Evolutionary conservation across 2,797 vertebrate genomes (phyloP).

Genomic region (Sternotherus odoratus): DNA sequence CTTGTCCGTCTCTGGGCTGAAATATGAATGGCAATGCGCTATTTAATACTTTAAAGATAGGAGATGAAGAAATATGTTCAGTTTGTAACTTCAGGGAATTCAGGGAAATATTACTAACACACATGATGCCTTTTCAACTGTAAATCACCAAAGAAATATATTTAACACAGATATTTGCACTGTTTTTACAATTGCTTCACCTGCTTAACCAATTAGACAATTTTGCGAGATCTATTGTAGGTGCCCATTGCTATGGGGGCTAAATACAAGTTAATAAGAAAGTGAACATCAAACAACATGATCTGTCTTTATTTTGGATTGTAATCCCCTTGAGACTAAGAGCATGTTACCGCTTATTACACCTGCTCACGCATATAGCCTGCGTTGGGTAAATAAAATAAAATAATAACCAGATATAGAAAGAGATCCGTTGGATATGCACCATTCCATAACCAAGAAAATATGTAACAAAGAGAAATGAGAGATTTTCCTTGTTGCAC

Average conservation of each 20-base stretch:
- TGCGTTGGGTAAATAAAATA: background rate
- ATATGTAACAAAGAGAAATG: background rate
- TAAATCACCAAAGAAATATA: background rate
- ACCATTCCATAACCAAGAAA: background rate
- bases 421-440: background rate
- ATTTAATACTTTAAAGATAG: background rate
- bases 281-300: background rate
- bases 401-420: background rate
- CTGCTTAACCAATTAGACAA: background rate
- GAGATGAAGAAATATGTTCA: background rate
- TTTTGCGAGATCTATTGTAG: background rate
- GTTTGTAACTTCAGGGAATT: background rate
- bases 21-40: background rate
- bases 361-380: rapidly evolving
- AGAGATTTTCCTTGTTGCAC: background rate
- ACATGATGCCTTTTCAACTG: background rate
- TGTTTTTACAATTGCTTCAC: background rate
- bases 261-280: background rate
- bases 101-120: background rate
- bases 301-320: background rate
- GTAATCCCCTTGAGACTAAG: background rate
- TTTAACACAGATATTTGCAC: background rate
- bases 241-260: background rate
- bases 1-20: background rate
- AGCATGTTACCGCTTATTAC: background rate